Conservation (phyloP, 2,888 invertebrate genomes). For the Lithophane leautieri region DNA sequence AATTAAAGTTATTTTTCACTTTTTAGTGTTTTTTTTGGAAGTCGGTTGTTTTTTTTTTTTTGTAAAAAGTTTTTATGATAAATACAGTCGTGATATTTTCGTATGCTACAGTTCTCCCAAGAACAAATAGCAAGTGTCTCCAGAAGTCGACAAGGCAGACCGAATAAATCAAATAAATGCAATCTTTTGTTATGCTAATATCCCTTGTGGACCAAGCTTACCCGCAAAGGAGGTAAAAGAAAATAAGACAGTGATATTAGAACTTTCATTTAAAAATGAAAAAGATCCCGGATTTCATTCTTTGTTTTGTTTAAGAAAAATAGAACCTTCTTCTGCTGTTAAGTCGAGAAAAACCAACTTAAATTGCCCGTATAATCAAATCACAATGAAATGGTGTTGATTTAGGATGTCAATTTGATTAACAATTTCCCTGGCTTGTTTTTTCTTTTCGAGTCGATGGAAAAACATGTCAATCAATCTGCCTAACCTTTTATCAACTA, state of each 20-base stretch:
- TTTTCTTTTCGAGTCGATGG: too few species aligned
- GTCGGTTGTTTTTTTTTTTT: too few species aligned
- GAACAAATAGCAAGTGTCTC: not conserved
- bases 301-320: not conserved
- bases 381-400: not conserved
- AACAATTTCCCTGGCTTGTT: not conserved
- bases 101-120: not conserved
- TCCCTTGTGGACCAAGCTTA: not conserved
- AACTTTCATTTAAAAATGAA: not conserved
- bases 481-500: too few species aligned
- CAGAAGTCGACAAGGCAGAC: not conserved
- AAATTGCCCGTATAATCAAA: not conserved
- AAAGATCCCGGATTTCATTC: not conserved
- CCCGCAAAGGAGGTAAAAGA: not conserved
- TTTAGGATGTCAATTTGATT: not conserved
- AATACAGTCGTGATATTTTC: not conserved
- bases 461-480: too few species aligned
- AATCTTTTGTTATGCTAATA: conserved; percentile 32
- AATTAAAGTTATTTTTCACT: too few species aligned
- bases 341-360: too few species aligned
- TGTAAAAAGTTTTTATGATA: too few species aligned
- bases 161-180: conserved; percentile 18
- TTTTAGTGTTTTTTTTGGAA: too few species aligned
- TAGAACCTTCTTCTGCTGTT: too few species aligned
- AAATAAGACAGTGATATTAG: not conserved